These are phyloP conservation scores for Popillia japonica DNA, from an alignment of 1,140 invertebrate genomes.

Conservation along the genomic window DNA sequence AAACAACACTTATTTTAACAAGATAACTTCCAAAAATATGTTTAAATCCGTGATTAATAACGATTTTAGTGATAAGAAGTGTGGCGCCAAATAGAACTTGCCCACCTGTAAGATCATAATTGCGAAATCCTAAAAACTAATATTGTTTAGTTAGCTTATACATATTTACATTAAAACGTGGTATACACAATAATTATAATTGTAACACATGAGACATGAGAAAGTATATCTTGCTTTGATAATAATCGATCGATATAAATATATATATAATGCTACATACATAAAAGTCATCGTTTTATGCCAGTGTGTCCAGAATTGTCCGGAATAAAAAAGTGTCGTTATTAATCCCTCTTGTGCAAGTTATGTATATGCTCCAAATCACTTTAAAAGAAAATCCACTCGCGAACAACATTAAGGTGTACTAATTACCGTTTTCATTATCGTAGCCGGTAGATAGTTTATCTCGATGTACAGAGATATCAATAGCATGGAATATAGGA, in stretches of 20 bases:
- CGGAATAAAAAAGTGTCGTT: no score
- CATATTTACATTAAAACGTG: background rate
- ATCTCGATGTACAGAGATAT: background rate
- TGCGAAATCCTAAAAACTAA: background rate
- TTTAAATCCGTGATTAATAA: constrained; percentile 10
- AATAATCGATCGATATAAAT: background rate
- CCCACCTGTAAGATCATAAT: background rate
- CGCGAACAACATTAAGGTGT: background rate
- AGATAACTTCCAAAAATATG: background rate
- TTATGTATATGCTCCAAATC: background rate
- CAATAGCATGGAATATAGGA: background rate
- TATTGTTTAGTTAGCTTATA: background rate
- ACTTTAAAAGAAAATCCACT: background rate
- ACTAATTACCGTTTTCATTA: background rate
- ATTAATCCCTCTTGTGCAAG: no score
- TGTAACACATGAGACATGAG: background rate
- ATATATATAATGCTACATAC: background rate
- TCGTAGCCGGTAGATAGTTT: background rate
- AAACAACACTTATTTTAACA: background rate
- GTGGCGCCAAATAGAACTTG: constrained; percentile 1
- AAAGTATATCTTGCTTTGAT: no score
- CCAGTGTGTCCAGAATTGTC: background rate
- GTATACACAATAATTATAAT: constrained; percentile 4
- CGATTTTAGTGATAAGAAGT: constrained; percentile 19
- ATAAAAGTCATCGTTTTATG: background rate